Conservation (phyloP, 2,797 vertebrate genomes). For the Distichodus sexfasciatus region DNA sequence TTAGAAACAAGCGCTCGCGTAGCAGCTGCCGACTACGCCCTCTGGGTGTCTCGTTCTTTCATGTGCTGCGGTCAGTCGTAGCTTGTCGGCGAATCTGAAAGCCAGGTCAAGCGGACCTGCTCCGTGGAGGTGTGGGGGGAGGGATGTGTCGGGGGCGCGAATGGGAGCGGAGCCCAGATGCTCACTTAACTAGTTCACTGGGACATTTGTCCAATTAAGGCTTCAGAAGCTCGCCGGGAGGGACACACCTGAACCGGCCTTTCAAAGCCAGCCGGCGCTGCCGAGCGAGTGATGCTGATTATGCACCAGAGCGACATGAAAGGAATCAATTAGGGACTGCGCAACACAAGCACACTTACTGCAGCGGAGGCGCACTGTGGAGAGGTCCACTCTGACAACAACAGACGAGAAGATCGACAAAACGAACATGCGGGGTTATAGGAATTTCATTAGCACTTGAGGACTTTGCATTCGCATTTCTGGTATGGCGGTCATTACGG, state of each 20-base stretch:
- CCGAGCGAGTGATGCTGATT: conserved; percentile 63
- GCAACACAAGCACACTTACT: conserved; percentile 3
- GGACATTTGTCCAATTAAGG: conserved; percentile 63
- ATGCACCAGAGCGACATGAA: conserved; percentile 56
- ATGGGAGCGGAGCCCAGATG: conserved; percentile 48
- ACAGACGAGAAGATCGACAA: background rate
- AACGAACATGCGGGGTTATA: background rate
- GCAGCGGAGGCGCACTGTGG: background rate
- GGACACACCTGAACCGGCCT: conserved; percentile 69
- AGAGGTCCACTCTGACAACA: background rate
- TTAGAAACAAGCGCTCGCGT: conserved; percentile 42
- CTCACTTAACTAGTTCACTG: conserved; percentile 62
- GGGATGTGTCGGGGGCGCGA: no score
- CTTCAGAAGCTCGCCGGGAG: conserved; percentile 26
- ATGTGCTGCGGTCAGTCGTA: conserved; percentile 63
- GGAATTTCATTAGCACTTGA: background rate
- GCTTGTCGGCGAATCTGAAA: conserved; percentile 8
- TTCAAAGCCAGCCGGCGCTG: conserved; percentile 53
- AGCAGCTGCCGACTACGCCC: conserved; percentile 66
- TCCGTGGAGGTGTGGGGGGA: no score
- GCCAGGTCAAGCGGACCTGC: conserved; percentile 37
- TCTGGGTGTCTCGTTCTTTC: conserved; percentile 59
- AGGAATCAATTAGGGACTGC: conserved; percentile 52
- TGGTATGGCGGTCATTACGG: background rate
- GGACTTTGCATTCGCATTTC: background rate